A percentile compares a stretch with the other conserved stretches of the same genome.
Evolutionary conservation across 2,797 vertebrate genomes (phyloP).

Genomic region (Galagoides demidoff): DNA sequence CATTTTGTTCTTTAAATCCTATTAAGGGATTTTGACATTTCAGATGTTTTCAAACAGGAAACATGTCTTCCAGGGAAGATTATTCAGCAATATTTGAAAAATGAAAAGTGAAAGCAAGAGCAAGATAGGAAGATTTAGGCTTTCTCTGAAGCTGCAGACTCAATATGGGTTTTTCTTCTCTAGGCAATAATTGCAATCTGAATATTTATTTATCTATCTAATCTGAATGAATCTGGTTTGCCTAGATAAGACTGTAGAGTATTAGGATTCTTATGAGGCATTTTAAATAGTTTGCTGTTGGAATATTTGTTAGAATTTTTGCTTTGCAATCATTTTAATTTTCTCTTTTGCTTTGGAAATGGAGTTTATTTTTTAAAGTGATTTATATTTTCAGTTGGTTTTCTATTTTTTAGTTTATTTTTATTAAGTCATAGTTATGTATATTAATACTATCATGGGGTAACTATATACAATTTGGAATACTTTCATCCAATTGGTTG

Average conservation of each 20-base stretch:
- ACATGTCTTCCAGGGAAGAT: conserved; percentile 78
- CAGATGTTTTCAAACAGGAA: conserved; percentile 70
- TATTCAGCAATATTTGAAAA: conserved; percentile 78
- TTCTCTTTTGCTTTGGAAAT: conserved; percentile 65
- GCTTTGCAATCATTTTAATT: conserved; percentile 52
- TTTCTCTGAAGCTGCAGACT: conserved; percentile 8
- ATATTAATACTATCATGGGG: no score
- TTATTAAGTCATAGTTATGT: no score
- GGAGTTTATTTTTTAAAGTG: conserved; percentile 50
- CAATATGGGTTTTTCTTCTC: conserved; percentile 4
- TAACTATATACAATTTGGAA: no score
- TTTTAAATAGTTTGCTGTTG: conserved; percentile 23
- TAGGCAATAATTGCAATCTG: conserved; percentile 33
- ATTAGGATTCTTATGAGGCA: conserved; percentile 24
- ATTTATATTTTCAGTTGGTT: conserved; percentile 58
- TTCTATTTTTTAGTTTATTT: conserved; percentile 2
- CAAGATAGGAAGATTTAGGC: conserved; percentile 58
- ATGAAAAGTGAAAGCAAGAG: conserved; percentile 79
- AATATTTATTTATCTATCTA: conserved; percentile 64
- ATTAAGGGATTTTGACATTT: conserved; percentile 69
- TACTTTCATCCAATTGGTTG: no score
- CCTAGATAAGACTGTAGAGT: conserved; percentile 55
- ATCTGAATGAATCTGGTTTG: conserved; percentile 55
- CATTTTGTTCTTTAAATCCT: conserved; percentile 51
- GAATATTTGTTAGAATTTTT: conserved; percentile 54